Base-by-base conservation (phyloP, 1,140 invertebrate genomes). In the Phthorimaea operculella region DNA sequence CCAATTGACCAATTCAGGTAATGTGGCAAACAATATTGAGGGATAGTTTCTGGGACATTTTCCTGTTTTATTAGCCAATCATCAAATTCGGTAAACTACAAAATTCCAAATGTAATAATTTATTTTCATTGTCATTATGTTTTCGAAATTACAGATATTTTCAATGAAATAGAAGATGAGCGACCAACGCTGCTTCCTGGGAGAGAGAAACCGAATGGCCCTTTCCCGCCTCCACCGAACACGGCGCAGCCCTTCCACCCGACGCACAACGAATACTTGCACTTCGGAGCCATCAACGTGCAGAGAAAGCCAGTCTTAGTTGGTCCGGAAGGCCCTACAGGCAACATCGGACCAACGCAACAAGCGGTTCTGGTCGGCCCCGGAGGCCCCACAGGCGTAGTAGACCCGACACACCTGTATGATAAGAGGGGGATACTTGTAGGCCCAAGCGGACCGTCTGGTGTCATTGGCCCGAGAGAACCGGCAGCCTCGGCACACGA, bases 361-460 rank as follows among this genome's bases (percentile, higher is more conserved):
- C 57, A 66, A 47, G 68, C 70, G 48, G 61, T 85, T 10, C 52
- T 85, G 44, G 76, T 73, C 1, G 77, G 73, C 36, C 74, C 66
- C 6, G 71, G 65, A 4, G 72, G 69, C 1, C 65, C 70, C 3
- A 64, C 66, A 5, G 76, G 85, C 5, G 72, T 85, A 8, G 80
- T 87, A 44, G 61, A 14, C 51, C 60, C 8, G 86, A 28, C 52
- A 33, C 49, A 15, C 48, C 12, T 11, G 4, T 15, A 10, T 18
- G 14, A 12, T 14, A 4, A 48, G 4, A 14, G 45, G 10, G 17
- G 17, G 2, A 4, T 28, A 60, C 88, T 54, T 57, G 89, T 33
- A 74, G 89, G 89, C 7, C 89, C 89, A 1, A 86, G 85, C 1
- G 88, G 88, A 53, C 88, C 88, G 4, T 88, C 87, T 0, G 88